Base-by-base conservation (phyloP, 2,888 invertebrate species). In the Ceramica pisi region DNA sequence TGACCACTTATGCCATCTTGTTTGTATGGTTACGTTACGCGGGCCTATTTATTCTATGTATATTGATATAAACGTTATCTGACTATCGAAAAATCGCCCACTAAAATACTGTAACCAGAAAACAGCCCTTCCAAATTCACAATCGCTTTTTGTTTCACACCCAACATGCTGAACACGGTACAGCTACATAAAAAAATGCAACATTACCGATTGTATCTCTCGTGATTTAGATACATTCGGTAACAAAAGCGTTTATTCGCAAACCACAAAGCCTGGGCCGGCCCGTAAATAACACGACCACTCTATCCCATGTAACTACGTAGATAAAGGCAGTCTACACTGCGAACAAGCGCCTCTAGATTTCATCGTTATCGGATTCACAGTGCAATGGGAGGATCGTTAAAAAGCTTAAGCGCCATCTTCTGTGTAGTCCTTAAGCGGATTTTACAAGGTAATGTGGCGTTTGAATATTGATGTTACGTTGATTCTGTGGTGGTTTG, bases 181-280 rank as follows among this genome's bases (percentile, higher is more conserved):
- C 68, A 81, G 56, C 51, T 46, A 69, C 48, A 70, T 21, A 68
- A 85, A 89, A 87, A 88, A 88, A 82, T 88, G 87, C 86, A 87
- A 80, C 83, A 84, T 86, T 86, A 86, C 84, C 86, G 89, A 91
- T 91, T 86, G 88, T 92, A 91, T 92, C 92, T 88, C 71, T 81
- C 84, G 89, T 93, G 92, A 92, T 93, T 92, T 92, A 93, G 92
- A 90, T 90, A 90, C 89, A 90, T 87, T 80, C 78, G 86, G 84
- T 86, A 89, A 92, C 90, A 92, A 92, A 89, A 85, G 89, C 89
- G 86, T 88, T 88, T 87, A 88, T 89, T 88, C 87, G 86, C 75
- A 80, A 84, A 83, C 90, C 89, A 88, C 91, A 91, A 90, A 88
- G 88, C 87, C 84, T 80, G 78, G 77, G 77, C 81, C 65, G 76